A percentile compares a stretch with the other conserved stretches of the same genome.
These are phyloP conservation scores for Cotesia congregata DNA, from an alignment of 2,888 invertebrate species.

Conservation along the genomic window DNA sequence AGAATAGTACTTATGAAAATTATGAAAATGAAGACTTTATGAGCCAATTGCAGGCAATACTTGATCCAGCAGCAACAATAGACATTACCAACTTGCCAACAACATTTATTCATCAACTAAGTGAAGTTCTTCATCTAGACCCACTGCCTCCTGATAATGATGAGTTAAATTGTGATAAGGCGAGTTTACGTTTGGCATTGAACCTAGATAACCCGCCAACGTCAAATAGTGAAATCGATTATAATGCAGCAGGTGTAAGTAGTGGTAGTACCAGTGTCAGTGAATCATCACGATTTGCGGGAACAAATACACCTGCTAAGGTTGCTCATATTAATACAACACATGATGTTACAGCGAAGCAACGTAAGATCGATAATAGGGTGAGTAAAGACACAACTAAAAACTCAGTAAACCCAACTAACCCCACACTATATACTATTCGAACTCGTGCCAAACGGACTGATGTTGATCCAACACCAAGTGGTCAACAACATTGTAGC, in stretches of 20 bases:
- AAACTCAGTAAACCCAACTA: background rate
- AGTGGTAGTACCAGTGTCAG: background rate
- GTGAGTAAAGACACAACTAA: conserved; percentile 36
- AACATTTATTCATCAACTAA: conserved; percentile 75
- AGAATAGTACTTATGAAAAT: conserved; percentile 54
- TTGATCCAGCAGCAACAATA: conserved; percentile 74
- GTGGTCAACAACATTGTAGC: background rate
- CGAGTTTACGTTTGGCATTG: conserved; percentile 15
- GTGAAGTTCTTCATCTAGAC: conserved; percentile 72
- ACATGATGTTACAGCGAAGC: conserved; percentile 27
- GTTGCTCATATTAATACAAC: conserved; percentile 8
- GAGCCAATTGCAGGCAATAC: conserved; percentile 71
- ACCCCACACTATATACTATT: conserved; percentile 6
- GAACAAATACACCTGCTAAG: conserved; percentile 37
- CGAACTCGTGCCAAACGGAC: conserved; percentile 13
- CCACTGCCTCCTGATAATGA: conserved; percentile 43
- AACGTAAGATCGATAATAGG: conserved; percentile 41
- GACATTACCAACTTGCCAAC: conserved; percentile 75
- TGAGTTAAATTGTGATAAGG: conserved; percentile 2
- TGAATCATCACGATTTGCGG: conserved; percentile 36
- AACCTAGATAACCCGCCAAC: conserved; percentile 12
- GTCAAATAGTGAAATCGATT: conserved; percentile 28
- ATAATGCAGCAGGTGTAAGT: background rate
- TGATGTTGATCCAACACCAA: conserved; percentile 5
- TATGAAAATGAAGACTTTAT: conserved; percentile 66